phyloP scores from a whole-genome alignment of 2,888 invertebrate genomes.

The Caenorhabditis becei region DNA sequence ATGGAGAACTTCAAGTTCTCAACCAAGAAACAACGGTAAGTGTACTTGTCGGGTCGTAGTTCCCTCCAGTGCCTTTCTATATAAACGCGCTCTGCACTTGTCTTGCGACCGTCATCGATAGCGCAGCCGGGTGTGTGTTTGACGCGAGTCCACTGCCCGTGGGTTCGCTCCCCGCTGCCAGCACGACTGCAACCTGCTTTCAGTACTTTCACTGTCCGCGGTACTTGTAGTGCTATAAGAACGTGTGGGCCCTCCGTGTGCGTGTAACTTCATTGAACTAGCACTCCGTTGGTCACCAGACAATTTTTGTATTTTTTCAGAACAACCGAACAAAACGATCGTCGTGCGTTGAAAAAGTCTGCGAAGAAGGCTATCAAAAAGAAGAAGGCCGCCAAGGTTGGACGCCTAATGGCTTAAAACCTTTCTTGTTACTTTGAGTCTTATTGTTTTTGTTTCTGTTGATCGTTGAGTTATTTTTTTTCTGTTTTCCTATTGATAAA shows the following conservation, averaged over 20 bases:
- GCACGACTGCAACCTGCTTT: conserved; percentile 57
- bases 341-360: conserved; percentile 66
- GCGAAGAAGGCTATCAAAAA: conserved; percentile 66
- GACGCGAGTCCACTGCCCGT: neutral
- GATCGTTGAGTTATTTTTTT: neutral
- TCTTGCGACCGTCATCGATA: neutral
- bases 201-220: conserved; percentile 35
- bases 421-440: conserved; percentile 14
- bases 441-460: conserved; percentile 34
- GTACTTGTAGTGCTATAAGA: conserved; percentile 57
- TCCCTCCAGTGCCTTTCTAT: neutral
- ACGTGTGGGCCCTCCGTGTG: conserved; percentile 54
- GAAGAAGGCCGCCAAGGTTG: conserved; percentile 59
- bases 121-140: conserved; percentile 34
- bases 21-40: conserved; percentile 62
- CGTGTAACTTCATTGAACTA: conserved; percentile 53
- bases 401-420: conserved; percentile 60
- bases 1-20: conserved; percentile 68
- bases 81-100: neutral
- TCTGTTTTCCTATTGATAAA: conserved; percentile 13
- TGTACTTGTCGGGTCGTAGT: neutral
- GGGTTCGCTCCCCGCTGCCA: conserved; percentile 21
- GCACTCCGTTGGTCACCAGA: conserved; percentile 55
- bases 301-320: conserved; percentile 53
- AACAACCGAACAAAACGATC: conserved; percentile 62